These are phyloP conservation scores for Lethocerus indicus DNA, from an alignment of 1,140 invertebrate genomes.

Conservation along the genomic window DNA sequence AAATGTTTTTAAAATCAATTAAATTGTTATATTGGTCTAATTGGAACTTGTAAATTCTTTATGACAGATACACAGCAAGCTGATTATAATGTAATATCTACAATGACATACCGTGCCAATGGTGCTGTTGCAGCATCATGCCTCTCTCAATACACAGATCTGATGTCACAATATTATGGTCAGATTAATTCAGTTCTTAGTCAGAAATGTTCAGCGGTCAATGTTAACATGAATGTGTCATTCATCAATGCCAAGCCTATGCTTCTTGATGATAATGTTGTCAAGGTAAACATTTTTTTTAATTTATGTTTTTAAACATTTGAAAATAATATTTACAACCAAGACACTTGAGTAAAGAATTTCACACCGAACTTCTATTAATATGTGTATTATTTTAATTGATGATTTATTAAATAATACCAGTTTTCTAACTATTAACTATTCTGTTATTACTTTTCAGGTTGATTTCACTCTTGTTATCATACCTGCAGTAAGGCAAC, in stretches of 20 bases:
- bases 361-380: neutral
- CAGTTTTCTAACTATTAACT: slow-evolving; percentile 3
- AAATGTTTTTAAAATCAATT: too few species aligned
- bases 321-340: neutral
- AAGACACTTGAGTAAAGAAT: too few species aligned
- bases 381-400: neutral
- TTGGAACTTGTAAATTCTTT: too few species aligned
- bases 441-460: slow-evolving; percentile 20
- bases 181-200: slow-evolving; percentile 68
- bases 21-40: too few species aligned
- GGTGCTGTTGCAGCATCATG: slow-evolving; percentile 71
- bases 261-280: slow-evolving; percentile 66
- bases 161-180: slow-evolving; percentile 63
- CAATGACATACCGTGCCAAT: slow-evolving; percentile 76
- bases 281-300: slow-evolving; percentile 31
- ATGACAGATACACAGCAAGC: slow-evolving; percentile 72
- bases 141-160: slow-evolving; percentile 68
- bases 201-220: slow-evolving; percentile 82
- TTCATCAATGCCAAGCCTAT: slow-evolving; percentile 64
- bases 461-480: slow-evolving; percentile 80
- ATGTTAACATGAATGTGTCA: slow-evolving; percentile 86
- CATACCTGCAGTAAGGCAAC: slow-evolving; percentile 67
- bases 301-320: neutral
- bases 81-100: slow-evolving; percentile 76
- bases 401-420: neutral